Evolutionary conservation across 1,140 invertebrate species (phyloP).

Genomic region (Formica exsecta): DNA sequence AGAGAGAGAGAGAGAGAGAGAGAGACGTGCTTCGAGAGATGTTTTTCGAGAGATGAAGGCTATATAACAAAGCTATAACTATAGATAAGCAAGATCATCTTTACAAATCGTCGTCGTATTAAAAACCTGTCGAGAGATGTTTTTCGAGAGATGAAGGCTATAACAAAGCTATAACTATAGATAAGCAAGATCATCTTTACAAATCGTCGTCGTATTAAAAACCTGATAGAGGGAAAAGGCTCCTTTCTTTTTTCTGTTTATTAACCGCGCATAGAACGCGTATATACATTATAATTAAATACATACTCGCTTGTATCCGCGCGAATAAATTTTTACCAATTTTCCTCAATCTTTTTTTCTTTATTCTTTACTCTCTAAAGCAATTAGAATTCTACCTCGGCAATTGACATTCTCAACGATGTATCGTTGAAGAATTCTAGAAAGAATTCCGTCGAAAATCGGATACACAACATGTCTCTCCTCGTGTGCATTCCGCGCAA

Average conservation of each 20-base stretch:
- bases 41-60: too few species aligned
- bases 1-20: not conserved
- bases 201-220: conserved; percentile 38
- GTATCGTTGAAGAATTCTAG: not conserved
- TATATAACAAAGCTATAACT: not conserved
- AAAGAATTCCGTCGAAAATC: conserved; percentile 28
- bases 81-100: conserved; percentile 45
- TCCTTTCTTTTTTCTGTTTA: not conserved
- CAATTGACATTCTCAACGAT: not conserved
- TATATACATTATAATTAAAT: not conserved
- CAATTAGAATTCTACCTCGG: too few species aligned
- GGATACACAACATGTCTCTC: conserved; percentile 7
- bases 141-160: too few species aligned
- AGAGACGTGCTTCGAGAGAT: not conserved
- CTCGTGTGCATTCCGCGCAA: conserved; percentile 5
- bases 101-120: conserved; percentile 47
- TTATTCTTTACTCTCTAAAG: not conserved
- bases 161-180: not conserved
- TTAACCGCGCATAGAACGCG: not conserved
- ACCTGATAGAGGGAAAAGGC: not conserved
- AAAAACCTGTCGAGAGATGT: not conserved
- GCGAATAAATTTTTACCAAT: not conserved
- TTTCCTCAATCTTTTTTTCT: too few species aligned
- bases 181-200: conserved; percentile 50
- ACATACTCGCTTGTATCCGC: not conserved